Percentiles rank a stretch among this genome's conserved stretches.
These are phyloP conservation scores for Nannospalax galili DNA, from an alignment of 2,113 vertebrate species.

Conservation along the genomic window DNA sequence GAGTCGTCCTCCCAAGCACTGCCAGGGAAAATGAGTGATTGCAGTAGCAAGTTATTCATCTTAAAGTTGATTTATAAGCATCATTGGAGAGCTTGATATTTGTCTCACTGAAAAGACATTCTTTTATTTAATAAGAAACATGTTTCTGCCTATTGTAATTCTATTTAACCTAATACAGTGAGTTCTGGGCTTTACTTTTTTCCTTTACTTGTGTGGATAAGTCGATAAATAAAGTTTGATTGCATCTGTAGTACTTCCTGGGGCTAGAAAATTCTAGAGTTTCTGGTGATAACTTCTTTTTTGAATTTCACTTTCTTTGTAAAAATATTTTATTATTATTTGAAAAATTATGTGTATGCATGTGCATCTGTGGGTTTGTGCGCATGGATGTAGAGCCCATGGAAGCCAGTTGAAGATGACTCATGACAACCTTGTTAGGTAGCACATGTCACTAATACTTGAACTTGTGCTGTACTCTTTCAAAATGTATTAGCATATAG, in stretches of 20 bases:
- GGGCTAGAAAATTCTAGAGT: constrained; percentile 30
- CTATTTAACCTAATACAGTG: constrained; percentile 54
- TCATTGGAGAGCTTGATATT: constrained; percentile 58
- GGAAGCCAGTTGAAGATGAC: background rate
- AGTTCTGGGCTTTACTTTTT: constrained; percentile 52
- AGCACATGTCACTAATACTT: background rate
- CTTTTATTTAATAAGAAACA: constrained; percentile 69
- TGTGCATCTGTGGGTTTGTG: too few relatives aligned
- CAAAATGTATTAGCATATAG: background rate
- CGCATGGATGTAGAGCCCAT: too few relatives aligned
- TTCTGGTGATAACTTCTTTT: constrained; percentile 46
- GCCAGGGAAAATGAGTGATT: constrained; percentile 46
- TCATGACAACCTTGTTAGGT: background rate
- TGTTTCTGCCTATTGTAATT: constrained; percentile 58
- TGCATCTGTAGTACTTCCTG: constrained; percentile 27
- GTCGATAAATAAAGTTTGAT: constrained; percentile 60
- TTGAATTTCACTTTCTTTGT: background rate
- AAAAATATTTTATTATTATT: too few relatives aligned
- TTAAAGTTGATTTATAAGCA: constrained; percentile 60
- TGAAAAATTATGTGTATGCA: too few relatives aligned
- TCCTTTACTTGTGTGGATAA: constrained; percentile 59
- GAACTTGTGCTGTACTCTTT: background rate
- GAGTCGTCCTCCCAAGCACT: background rate
- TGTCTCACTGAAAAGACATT: constrained; percentile 46
- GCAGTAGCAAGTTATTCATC: constrained; percentile 29